Conservation (phyloP, 2,113 vertebrate species). For the Chroicocephalus ridibundus region DNA sequence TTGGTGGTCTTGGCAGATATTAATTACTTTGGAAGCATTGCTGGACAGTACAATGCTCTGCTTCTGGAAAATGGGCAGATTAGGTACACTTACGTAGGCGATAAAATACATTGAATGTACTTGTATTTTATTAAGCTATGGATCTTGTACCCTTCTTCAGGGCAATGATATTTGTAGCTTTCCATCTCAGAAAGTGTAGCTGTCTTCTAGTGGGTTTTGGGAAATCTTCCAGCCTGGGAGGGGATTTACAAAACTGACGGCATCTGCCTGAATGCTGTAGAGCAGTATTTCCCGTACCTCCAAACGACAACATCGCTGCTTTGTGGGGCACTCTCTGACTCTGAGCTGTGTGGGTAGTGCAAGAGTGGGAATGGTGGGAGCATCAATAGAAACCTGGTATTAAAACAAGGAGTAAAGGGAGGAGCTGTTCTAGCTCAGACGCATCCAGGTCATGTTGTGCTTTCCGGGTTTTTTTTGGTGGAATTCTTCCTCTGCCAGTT, state of each 20-base stretch:
- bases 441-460: too few species aligned
- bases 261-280: neutral
- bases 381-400: neutral
- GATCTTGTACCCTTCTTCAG: neutral
- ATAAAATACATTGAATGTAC: neutral
- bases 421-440: neutral
- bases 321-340: neutral
- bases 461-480: neutral
- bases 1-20: neutral
- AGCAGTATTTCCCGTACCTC: neutral
- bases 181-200: neutral
- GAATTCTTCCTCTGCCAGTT: neutral
- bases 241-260: neutral
- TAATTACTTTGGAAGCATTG: neutral
- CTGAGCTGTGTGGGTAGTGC: neutral
- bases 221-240: neutral
- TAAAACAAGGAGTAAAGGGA: neutral
- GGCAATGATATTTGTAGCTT: neutral
- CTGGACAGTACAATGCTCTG: neutral
- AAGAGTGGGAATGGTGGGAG: neutral
- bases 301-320: rapidly evolving
- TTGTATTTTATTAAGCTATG: neutral
- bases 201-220: neutral
- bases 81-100: neutral
- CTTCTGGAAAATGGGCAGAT: neutral